A percentile compares a stretch with the other conserved stretches of the same genome.
Conservation (phyloP, 2,888 invertebrate species). For the Tachystola acroxantha region DNA sequence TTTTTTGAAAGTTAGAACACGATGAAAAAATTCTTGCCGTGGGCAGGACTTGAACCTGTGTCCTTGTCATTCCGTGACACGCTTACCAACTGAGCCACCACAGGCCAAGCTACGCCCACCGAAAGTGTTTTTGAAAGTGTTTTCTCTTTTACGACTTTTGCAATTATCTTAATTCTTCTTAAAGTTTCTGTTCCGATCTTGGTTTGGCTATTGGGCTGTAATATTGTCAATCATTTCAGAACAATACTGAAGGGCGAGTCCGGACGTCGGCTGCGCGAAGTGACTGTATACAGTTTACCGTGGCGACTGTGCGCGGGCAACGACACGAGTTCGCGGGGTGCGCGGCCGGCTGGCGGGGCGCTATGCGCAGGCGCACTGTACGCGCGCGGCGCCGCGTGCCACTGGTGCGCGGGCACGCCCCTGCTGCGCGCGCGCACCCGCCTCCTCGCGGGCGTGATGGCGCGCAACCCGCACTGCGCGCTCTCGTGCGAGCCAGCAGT, state of each 20-base stretch:
- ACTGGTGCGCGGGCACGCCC: conserved; percentile 54
- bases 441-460: conserved; percentile 44
- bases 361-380: conserved; percentile 31
- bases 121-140: no score
- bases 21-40: no score
- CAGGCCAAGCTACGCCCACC: no score
- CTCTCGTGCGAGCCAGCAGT: conserved; percentile 47
- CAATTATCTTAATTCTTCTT: no score
- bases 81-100: no score
- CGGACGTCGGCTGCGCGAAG: conserved; percentile 27
- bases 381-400: conserved; percentile 34
- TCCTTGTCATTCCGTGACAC: no score
- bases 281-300: conserved; percentile 21
- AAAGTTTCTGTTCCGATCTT: no score
- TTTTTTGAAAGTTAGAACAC: no score
- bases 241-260: conserved; percentile 19
- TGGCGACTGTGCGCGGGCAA: conserved; percentile 18
- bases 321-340: conserved; percentile 11
- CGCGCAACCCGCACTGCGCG: conserved; percentile 40
- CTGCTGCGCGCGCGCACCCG: conserved; percentile 33
- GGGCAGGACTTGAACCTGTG: no score
- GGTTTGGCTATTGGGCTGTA: no score
- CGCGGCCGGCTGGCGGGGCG: conserved; percentile 14
- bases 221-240: no score
- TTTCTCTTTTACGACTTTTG: no score